Base-by-base conservation (phyloP, 1,140 invertebrate genomes). In the Leptonema lineaticorne region DNA sequence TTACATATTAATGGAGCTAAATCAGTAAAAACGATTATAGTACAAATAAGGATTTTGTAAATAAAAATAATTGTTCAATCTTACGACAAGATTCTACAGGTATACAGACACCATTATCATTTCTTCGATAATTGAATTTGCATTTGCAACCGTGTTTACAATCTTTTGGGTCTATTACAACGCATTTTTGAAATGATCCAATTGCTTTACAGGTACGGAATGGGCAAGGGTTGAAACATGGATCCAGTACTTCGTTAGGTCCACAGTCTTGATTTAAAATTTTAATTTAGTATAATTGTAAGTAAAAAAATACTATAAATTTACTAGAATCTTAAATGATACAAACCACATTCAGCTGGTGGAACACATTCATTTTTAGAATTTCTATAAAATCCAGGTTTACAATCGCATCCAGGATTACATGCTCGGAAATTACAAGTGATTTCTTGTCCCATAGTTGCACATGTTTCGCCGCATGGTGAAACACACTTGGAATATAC, bases 121-220 rank as follows among this genome's bases (percentile, higher is more conserved):
- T 60, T 45, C 70, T 62, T 57, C 53, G 45, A 62, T 62, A 69
- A 28, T 67, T 69, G 9, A 48, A 45, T 56, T 63, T 67, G 30
- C 70, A 72, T 30, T 69, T 72, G 53, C 70, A 72, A n/a, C 57
- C 64, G 8, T 67, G 68, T 41, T 67, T 66, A 50, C 70, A 72
- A 0, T 26, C 16, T 1, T 20, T 26, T 1, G 69, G 65, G 14
- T 29, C 56, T 1, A 37, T 22, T 28, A 45, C 63, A 7, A 58
- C 63, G 28, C 70, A 72, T 27, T 67, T 72, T 46, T 58, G 67
- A 33, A 50, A 5, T 59, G 58, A 57, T 37, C 70, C 70, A 20
- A 72, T 69, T 3, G 26, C 30, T 9, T 24, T n/a, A 33, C 70
- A 72, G 2, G 29, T 30, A 14, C 65, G 67, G 2, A 68, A 63